Evolutionary conservation across 2,113 vertebrate genomes (phyloP).

Genomic region (Coptodon bakossiorum): DNA sequence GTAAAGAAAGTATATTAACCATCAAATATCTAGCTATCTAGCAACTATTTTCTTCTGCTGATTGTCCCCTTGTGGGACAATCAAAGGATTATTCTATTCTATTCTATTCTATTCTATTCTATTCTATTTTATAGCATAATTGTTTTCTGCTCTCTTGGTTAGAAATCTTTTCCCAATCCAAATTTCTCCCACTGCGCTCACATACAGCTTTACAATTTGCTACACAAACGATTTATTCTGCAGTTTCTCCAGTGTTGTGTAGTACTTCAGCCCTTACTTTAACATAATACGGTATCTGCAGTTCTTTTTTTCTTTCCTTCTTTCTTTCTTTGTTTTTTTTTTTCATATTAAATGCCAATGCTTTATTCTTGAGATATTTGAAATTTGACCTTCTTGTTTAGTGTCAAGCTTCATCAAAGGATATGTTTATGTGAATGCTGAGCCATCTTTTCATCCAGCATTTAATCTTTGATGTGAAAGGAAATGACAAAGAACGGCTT

Average conservation of each 20-base stretch:
- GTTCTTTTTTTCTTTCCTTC: not conserved
- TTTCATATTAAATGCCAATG: not conserved
- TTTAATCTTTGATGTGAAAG: slow-evolving; percentile 25
- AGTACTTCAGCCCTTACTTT: not conserved
- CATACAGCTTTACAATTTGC: not conserved
- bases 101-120: too few species aligned
- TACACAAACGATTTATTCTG: accelerated
- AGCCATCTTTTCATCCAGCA: not conserved
- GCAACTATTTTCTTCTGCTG: not conserved
- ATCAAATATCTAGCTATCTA: not conserved
- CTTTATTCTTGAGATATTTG: not conserved
- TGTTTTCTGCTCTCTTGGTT: not conserved
- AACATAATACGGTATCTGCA: not conserved
- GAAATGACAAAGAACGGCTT: not conserved
- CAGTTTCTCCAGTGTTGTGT: not conserved
- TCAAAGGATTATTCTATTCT: not conserved
- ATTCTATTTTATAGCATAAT: not conserved
- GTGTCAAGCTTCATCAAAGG: not conserved
- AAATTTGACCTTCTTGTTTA: not conserved
- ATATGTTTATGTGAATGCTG: not conserved
- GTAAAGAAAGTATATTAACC: not conserved
- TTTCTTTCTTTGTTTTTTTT: not conserved
- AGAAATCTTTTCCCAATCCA: not conserved
- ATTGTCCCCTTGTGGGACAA: not conserved
- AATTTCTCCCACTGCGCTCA: not conserved